phyloP scores from a whole-genome alignment of 92 coral and sea anemone species.

The Epizoanthus scotinus region DNA sequence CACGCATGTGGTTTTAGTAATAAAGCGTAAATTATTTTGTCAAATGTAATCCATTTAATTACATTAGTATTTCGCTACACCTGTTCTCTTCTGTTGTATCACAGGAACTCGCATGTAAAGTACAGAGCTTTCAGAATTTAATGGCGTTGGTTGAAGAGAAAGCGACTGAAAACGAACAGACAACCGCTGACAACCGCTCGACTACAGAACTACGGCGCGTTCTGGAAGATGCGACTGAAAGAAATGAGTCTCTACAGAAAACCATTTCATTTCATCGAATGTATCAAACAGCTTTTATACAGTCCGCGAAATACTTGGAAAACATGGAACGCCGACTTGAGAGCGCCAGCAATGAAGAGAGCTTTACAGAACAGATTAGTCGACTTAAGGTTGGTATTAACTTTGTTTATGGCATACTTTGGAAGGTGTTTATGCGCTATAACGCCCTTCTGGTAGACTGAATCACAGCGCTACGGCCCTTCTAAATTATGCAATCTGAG shows the following conservation, averaged over 20 bases:
- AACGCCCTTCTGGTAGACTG: not conserved
- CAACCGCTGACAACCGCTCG: conserved; percentile 6
- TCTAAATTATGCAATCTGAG: not conserved
- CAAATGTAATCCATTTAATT: not conserved
- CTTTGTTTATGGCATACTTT: too few relatives aligned
- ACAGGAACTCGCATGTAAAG: conserved; percentile 65
- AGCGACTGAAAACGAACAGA: conserved; percentile 44
- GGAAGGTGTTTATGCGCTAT: too few relatives aligned
- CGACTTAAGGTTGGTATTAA: conserved; percentile 22
- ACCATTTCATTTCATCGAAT: conserved; percentile 69
- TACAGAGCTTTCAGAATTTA: conserved; percentile 61
- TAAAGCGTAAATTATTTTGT: not conserved
- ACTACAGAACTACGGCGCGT: conserved; percentile 40
- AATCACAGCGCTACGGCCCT: not conserved
- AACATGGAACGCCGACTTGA: conserved; percentile 28
- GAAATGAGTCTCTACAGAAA: conserved; percentile 52
- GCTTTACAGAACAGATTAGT: not conserved
- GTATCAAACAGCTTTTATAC: conserved; percentile 55
- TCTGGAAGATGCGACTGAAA: conserved; percentile 50
- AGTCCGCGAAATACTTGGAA: conserved; percentile 41
- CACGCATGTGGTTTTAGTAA: not conserved
- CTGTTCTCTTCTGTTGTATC: not conserved
- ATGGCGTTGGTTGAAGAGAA: conserved; percentile 65
- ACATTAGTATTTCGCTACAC: not conserved
- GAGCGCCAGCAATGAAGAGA: not conserved